Percentiles rank a stretch among this genome's conserved stretches.
Conservation (phyloP, 92 coral and sea anemone species). For the Heliopora coerulea region DNA sequence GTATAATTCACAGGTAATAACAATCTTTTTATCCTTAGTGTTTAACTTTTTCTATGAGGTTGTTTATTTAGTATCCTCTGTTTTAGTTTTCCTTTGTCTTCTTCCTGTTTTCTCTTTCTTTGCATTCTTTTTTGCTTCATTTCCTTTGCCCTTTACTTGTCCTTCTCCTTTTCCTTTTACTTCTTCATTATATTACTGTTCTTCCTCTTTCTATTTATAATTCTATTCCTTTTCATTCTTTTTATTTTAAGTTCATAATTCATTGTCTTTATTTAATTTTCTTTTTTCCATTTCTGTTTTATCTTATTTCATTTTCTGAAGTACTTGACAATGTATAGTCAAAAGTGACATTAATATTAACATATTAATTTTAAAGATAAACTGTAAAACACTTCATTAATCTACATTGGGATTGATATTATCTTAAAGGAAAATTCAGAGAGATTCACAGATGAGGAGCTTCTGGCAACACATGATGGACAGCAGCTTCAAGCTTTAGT, state of each 20-base stretch:
- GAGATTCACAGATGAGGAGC: conserved; percentile 65
- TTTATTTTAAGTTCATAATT: conserved; percentile 3
- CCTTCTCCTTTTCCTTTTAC: conserved; percentile 13
- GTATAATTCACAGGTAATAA: conserved; percentile 64
- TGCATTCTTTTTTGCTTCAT: conserved; percentile 7
- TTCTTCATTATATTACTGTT: conserved; percentile 15
- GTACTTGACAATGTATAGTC: too few species aligned
- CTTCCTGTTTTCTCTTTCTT: conserved; percentile 14
- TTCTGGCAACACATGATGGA: conserved; percentile 84
- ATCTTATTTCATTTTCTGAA: neutral
- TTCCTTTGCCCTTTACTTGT: neutral
- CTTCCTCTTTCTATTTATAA: conserved; percentile 10
- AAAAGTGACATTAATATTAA: too few species aligned
- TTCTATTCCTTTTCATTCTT: conserved; percentile 3
- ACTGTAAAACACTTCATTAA: too few species aligned
- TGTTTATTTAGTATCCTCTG: too few species aligned
- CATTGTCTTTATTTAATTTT: too few species aligned
- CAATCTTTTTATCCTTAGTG: conserved; percentile 3
- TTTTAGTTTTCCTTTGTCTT: too few species aligned
- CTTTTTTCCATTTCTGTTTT: too few species aligned
- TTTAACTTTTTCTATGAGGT: too few species aligned
- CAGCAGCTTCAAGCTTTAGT: conserved; percentile 62
- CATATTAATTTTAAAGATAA: too few species aligned
- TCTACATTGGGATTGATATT: neutral
- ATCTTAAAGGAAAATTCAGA: conserved; percentile 50